phyloP scores from a whole-genome alignment of 2,113 vertebrate species.

The Noturus placidus region DNA sequence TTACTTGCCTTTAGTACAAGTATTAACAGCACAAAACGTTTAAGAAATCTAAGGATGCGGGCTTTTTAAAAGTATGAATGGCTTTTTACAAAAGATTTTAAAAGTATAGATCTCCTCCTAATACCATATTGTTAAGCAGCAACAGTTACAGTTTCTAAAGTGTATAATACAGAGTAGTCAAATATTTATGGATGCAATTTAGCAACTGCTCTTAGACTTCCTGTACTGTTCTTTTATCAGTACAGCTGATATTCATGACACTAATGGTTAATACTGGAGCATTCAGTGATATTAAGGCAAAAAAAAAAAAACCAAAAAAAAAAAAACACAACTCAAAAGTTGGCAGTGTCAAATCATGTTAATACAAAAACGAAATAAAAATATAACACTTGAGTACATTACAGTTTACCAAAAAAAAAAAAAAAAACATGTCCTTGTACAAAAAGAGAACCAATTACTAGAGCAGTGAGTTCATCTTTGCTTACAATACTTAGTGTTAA shows the following conservation, averaged over 20 bases:
- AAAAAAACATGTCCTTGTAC: neutral
- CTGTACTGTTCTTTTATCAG: neutral
- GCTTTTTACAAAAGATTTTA: neutral
- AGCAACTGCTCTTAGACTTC: neutral
- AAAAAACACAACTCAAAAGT: slow-evolving; percentile 4
- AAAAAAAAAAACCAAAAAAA: neutral
- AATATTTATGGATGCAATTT: neutral
- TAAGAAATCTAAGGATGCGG: neutral
- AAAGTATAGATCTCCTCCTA: neutral
- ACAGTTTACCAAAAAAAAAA: slow-evolving; percentile 24
- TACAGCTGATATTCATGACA: neutral
- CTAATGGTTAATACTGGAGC: neutral
- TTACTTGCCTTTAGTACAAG: neutral
- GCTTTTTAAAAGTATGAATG: no score
- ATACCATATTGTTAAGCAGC: neutral
- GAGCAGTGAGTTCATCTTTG: slow-evolving; percentile 25
- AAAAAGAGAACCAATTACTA: slow-evolving; percentile 32
- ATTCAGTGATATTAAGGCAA: neutral
- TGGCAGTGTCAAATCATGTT: slow-evolving; percentile 45
- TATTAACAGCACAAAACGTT: neutral
- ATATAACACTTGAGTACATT: slow-evolving; percentile 32
- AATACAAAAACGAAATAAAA: slow-evolving; percentile 46
- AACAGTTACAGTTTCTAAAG: neutral
- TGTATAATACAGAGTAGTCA: neutral
- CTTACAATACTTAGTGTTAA: slow-evolving; percentile 40